These are phyloP conservation scores for Poecilia gillii DNA, from an alignment of 2,797 vertebrate genomes.

Conservation along the genomic window DNA sequence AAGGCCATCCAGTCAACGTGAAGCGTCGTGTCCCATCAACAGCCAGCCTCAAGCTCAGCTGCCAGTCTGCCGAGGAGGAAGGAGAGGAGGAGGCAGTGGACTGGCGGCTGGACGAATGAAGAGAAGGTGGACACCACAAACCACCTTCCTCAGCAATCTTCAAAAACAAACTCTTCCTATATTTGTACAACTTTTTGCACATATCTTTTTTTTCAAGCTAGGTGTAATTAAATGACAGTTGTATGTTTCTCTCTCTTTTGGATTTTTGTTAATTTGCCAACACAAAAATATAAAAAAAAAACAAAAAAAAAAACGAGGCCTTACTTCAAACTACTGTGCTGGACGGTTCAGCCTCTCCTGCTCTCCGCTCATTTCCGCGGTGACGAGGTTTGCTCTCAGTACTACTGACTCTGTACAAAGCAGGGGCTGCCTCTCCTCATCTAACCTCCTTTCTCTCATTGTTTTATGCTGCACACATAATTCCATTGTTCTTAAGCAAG, in stretches of 20 bases:
- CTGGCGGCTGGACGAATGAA: constrained; percentile 15
- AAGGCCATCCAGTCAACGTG: constrained; percentile 86
- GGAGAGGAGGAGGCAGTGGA: constrained; percentile 2
- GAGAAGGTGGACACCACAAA: constrained; percentile 18
- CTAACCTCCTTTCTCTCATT: constrained; percentile 78
- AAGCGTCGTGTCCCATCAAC: constrained; percentile 53
- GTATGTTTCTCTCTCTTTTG: constrained; percentile 72
- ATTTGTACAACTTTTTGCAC: constrained; percentile 85
- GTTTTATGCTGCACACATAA: constrained; percentile 82
- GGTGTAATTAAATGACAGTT: constrained; percentile 78
- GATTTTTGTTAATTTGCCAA: constrained; percentile 81
- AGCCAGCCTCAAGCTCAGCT: constrained; percentile 41
- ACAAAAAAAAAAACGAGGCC: constrained; percentile 83
- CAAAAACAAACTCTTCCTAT: constrained; percentile 61
- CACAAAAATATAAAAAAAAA: constrained; percentile 52
- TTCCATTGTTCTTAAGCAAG: constrained; percentile 80
- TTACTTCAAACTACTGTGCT: constrained; percentile 92
- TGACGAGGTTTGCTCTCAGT: constrained; percentile 77
- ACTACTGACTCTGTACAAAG: constrained; percentile 97
- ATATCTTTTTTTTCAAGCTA: constrained; percentile 74
- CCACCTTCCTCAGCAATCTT: constrained; percentile 70
- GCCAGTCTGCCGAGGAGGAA: constrained; percentile 19
- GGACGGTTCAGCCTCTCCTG: constrained; percentile 75
- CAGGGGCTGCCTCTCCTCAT: constrained; percentile 69
- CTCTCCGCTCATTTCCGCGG: constrained; percentile 40